Conservation (phyloP, 2,797 vertebrate species). For the Sternarchorhynchus goeldii region DNA sequence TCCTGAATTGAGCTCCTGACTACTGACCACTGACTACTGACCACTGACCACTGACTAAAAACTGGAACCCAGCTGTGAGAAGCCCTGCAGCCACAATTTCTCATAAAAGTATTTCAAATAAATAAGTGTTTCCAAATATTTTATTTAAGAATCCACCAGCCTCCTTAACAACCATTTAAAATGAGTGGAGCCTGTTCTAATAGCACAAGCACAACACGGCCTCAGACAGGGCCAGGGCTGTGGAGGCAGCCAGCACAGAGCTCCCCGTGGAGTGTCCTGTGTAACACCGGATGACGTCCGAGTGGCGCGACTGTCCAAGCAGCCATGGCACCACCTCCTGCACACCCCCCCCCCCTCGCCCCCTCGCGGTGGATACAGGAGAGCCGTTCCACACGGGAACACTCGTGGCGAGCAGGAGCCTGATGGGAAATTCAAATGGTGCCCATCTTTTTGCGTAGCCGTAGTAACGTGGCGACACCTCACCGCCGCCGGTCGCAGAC, state of each 20-base stretch:
- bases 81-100: too few species aligned
- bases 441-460: slow-evolving; percentile 60
- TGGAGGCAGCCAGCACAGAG: slow-evolving; percentile 47
- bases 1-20: too few species aligned
- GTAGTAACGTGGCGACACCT: slow-evolving; percentile 65
- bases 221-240: slow-evolving; percentile 39
- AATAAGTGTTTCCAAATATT: too few species aligned
- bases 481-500: slow-evolving; percentile 62
- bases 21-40: too few species aligned
- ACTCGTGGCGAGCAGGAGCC: slow-evolving; percentile 56
- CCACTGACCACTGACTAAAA: too few species aligned
- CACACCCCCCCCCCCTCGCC: too few species aligned
- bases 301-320: slow-evolving; percentile 53
- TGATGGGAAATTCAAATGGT: slow-evolving; percentile 73
- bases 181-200: background rate
- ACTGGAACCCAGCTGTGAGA: too few species aligned
- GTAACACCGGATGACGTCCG: slow-evolving; percentile 61
- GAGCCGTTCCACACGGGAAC: slow-evolving; percentile 68
- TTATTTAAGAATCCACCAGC: background rate
- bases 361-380: slow-evolving; percentile 56
- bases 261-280: slow-evolving; percentile 54
- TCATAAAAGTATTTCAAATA: too few species aligned
- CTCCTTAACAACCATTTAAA: background rate
- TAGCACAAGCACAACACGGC: slow-evolving; percentile 32
- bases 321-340: slow-evolving; percentile 49